A percentile compares a stretch with the other conserved stretches of the same genome.
Evolutionary conservation across 2,797 vertebrate species (phyloP).

Genomic region (Lerista edwardsae): DNA sequence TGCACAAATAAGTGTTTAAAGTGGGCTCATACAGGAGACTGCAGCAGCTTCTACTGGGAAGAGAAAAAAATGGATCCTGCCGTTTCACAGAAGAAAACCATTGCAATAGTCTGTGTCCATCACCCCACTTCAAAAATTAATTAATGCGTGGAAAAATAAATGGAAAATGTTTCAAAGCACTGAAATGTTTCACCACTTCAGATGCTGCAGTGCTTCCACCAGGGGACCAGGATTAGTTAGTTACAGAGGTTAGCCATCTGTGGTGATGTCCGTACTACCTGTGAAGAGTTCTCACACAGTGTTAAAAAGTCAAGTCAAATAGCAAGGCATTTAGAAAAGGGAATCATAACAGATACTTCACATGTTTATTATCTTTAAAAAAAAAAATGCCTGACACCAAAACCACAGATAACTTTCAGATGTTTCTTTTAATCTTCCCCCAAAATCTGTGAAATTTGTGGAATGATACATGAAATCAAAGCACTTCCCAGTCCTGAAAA

Average conservation of each 20-base stretch:
- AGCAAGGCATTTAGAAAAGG: conserved; percentile 24
- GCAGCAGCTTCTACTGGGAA: background rate
- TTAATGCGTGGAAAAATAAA: background rate
- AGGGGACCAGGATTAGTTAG: background rate
- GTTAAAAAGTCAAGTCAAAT: conserved; percentile 4
- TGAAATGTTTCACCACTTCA: background rate
- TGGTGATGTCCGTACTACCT: background rate
- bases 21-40: background rate
- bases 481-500: conserved; percentile 14
- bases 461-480: conserved; percentile 14
- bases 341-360: conserved; percentile 6
- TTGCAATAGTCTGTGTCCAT: background rate
- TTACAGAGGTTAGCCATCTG: background rate
- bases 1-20: background rate
- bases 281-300: background rate
- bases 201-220: background rate
- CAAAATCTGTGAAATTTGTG: background rate
- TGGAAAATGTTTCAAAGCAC: background rate
- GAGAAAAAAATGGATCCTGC: background rate
- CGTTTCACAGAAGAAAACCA: background rate
- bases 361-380: background rate
- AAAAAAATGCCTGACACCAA: conserved; percentile 22
- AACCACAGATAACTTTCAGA: background rate
- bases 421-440: conserved; percentile 31
- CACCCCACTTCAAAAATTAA: background rate